These are phyloP conservation scores for Lates japonicus DNA, from an alignment of 2,797 vertebrate species.

Conservation along the genomic window DNA sequence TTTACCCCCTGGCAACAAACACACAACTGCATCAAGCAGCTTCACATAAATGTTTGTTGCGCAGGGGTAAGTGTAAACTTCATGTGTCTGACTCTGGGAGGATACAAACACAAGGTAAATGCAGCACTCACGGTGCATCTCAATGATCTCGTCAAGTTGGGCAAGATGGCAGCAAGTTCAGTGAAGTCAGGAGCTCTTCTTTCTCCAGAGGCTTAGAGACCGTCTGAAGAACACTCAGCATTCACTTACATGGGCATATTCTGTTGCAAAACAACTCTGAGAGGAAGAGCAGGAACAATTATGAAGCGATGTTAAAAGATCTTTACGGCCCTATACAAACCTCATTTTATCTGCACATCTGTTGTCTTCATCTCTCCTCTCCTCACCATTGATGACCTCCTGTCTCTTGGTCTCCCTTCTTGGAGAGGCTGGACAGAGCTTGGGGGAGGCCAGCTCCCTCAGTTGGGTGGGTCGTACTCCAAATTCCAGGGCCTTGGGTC, in stretches of 20 bases:
- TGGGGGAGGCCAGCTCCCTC: slow-evolving; percentile 86
- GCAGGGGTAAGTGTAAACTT: not conserved
- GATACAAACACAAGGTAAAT: not conserved
- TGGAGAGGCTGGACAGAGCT: slow-evolving; percentile 86
- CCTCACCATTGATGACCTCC: slow-evolving; percentile 94
- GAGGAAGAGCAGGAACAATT: not conserved
- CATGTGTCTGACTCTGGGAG: not conserved
- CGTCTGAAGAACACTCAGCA: slow-evolving; percentile 92
- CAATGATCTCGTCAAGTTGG: slow-evolving; percentile 92
- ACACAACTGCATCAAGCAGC: not conserved
- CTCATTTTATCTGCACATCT: not conserved
- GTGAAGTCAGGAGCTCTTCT: slow-evolving; percentile 79
- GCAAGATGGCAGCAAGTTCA: slow-evolving; percentile 90
- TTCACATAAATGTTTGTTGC: not conserved
- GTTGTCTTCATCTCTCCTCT: not conserved
- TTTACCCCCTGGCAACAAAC: not conserved
- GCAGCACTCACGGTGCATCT: slow-evolving; percentile 90
- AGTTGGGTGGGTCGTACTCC: slow-evolving; percentile 92
- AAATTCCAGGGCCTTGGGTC: slow-evolving; percentile 89
- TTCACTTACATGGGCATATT: slow-evolving; percentile 93
- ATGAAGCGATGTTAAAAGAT: not conserved
- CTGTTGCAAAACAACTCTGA: slow-evolving; percentile 93
- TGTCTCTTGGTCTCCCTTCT: slow-evolving; percentile 93
- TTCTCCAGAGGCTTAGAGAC: slow-evolving; percentile 89
- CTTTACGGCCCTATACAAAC: no score